phyloP scores from a whole-genome alignment of 2,888 invertebrate genomes.

The Volucella bombylans region DNA sequence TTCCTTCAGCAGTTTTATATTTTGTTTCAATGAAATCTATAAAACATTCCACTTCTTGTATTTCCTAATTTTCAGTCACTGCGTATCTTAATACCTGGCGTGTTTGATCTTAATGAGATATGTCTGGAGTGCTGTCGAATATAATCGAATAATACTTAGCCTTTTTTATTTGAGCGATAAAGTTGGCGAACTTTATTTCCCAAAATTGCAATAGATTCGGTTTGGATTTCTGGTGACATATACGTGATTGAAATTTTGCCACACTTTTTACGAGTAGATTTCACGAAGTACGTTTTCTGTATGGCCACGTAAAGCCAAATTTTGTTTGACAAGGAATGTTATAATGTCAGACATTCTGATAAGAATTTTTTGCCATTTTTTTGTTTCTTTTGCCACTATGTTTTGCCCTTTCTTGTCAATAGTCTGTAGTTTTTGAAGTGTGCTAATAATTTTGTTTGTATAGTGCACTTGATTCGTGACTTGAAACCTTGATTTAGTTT shows the following conservation, averaged over 20 bases:
- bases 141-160: too few species aligned
- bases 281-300: not conserved
- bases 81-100: too few species aligned
- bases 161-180: too few species aligned
- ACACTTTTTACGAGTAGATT: too few species aligned
- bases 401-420: constrained; percentile 27
- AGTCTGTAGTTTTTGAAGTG: constrained; percentile 14
- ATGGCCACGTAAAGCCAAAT: constrained; percentile 29
- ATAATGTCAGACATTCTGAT: constrained; percentile 51
- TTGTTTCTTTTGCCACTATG: constrained; percentile 25
- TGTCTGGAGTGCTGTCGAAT: fast-evolving
- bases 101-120: too few species aligned
- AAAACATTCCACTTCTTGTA: constrained; percentile 43
- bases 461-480: constrained; percentile 4
- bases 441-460: constrained; percentile 4
- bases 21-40: constrained; percentile 53
- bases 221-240: too few species aligned
- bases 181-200: too few species aligned
- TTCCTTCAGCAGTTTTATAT: constrained; percentile 51
- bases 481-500: not conserved
- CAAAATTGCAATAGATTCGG: too few species aligned
- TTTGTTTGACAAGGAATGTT: constrained; percentile 53
- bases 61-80: not conserved
- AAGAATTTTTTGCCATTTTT: constrained; percentile 19
- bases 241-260: too few species aligned